Conservation (phyloP, 2,113 vertebrate genomes). For the Epinephelus cyanopodus region DNA sequence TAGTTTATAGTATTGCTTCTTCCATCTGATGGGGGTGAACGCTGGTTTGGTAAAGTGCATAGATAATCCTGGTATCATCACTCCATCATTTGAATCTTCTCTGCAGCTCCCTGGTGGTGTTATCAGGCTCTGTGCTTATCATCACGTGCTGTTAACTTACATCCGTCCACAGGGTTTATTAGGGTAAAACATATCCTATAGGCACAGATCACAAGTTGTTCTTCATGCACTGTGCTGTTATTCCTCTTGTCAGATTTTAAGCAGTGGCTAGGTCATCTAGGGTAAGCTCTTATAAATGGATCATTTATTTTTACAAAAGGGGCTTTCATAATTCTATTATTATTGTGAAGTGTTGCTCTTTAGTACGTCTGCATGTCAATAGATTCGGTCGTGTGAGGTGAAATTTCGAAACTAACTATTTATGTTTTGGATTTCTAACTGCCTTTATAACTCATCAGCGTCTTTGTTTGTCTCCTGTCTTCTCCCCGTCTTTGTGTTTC, state of each 20-base stretch:
- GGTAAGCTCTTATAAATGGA: slow-evolving; percentile 30
- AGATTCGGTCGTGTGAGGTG: neutral
- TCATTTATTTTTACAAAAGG: slow-evolving; percentile 18
- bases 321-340: slow-evolving; percentile 5
- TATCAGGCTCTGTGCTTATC: neutral
- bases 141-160: neutral
- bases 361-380: neutral
- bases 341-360: neutral
- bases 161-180: neutral
- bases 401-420: slow-evolving; percentile 4
- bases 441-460: slow-evolving; percentile 1
- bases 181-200: slow-evolving; percentile 51
- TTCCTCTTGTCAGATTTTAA: slow-evolving; percentile 11
- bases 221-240: slow-evolving; percentile 30
- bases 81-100: neutral
- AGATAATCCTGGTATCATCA: neutral
- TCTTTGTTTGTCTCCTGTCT: slow-evolving; percentile 3
- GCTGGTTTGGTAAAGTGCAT: neutral
- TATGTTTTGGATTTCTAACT: neutral
- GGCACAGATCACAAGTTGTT: slow-evolving; percentile 61
- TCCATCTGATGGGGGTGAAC: neutral
- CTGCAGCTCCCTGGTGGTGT: neutral
- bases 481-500: slow-evolving; percentile 5
- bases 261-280: neutral
- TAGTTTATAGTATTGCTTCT: neutral